Evolutionary conservation across 2,113 vertebrate species (phyloP), one percentile per base, ranked within the genome.

Genomic region (Cyphomyrus discorhynchus): DNA sequence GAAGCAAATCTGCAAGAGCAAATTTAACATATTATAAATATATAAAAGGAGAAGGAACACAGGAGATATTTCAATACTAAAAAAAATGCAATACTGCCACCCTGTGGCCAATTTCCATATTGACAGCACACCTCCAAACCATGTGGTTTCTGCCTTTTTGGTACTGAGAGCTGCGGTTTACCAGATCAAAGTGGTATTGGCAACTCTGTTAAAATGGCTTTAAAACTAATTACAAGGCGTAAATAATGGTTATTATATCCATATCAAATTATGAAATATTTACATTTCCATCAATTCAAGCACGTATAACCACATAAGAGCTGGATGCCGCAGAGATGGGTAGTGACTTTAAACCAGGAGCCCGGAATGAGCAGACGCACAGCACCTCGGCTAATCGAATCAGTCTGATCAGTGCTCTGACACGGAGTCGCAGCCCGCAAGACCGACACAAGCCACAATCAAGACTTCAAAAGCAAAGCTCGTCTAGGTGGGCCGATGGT

Each of bases 1-100:
- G 90, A 93, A 96, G 90, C 96, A 96, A 88, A 98, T 97, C 98
- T 98, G 92, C 90, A 80, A 24, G 24, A 74, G 53, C 5, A 21
- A 85, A 45, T 46, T 21, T 13, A 47, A 39, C 21, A n/a, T 39
- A 84, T 31, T 84, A 84, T 21, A 80, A 2, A 80, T 19, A 27
- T 53, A 84, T 11, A 45, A 50, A 45, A 39, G 35, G 11, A 77
- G 35, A 27, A 35, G 35, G 46, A 27, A 42, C 42, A 47, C 19
- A 47, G 1, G 24, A n/a, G 9, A 27, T 42, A 53, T 31, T 24
- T 11, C 8, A 49, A 21, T 8, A 2, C 58, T 11, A 15, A 39
- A 10, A 10, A n/a, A 70, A 39, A 10, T 53, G 47, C 88, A 80
- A 21, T 42, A 62, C 77, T 84, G 47, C 77, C 77, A 85, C 42